Evolutionary conservation across 1,140 invertebrate genomes (phyloP).

Genomic region (Cydia pomonella): DNA sequence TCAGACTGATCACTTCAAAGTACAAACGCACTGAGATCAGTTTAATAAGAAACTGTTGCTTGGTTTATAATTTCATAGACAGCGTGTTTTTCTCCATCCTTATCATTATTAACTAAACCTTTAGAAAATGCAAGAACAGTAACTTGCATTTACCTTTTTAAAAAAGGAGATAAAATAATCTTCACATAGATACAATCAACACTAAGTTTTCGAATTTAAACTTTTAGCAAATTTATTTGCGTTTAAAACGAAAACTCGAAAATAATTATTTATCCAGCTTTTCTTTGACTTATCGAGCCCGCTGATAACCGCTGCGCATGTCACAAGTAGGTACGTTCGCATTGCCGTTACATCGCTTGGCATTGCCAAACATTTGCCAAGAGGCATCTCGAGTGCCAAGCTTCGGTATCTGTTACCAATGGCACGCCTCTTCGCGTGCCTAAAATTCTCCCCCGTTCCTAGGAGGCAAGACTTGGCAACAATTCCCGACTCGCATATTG

Average conservation of each 20-base stretch:
- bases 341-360: slow-evolving; percentile 49
- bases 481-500: slow-evolving; percentile 59
- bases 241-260: too few species aligned
- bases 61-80: too few species aligned
- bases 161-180: too few species aligned
- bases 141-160: too few species aligned
- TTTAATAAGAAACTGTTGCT: background rate
- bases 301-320: slow-evolving; percentile 6
- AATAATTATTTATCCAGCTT: background rate
- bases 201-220: too few species aligned
- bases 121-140: too few species aligned
- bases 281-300: background rate
- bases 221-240: too few species aligned
- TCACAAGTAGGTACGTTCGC: slow-evolving; percentile 45
- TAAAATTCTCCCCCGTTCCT: slow-evolving; percentile 40
- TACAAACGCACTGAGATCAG: background rate
- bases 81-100: too few species aligned
- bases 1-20: background rate
- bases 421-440: slow-evolving; percentile 48
- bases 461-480: slow-evolving; percentile 55
- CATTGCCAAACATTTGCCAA: slow-evolving; percentile 58
- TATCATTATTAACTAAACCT: too few species aligned
- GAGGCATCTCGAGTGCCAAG: slow-evolving; percentile 54
- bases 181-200: too few species aligned
- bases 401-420: slow-evolving; percentile 55